A percentile compares a stretch with the other conserved stretches of the same genome.
Conservation (phyloP, 2,797 vertebrate genomes). For the Furcifer pardalis region DNA sequence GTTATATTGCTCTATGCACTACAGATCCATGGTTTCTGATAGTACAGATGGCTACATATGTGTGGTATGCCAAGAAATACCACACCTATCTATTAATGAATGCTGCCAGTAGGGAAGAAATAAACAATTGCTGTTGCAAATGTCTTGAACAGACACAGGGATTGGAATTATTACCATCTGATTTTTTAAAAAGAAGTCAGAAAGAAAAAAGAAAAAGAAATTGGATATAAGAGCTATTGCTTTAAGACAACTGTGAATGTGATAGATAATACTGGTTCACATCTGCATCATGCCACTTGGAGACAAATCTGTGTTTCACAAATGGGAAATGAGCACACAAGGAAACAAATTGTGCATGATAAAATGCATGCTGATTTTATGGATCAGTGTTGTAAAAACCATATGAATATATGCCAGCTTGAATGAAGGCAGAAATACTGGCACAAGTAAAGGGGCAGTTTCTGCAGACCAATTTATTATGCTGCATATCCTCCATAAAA, state of each 20-base stretch:
- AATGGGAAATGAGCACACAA: neutral
- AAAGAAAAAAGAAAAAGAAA: neutral
- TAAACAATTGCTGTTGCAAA: neutral
- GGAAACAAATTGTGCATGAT: neutral
- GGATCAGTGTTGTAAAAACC: neutral
- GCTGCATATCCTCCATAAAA: neutral
- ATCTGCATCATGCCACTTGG: neutral
- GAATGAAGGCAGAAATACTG: neutral
- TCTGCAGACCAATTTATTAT: neutral
- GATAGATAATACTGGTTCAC: neutral
- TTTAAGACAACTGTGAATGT: neutral
- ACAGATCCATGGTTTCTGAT: neutral
- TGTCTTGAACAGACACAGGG: neutral
- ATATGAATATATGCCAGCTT: neutral
- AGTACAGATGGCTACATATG: no score
- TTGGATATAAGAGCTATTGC: neutral
- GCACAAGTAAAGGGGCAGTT: neutral
- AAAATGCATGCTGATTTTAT: neutral
- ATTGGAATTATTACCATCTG: neutral
- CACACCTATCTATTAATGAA: neutral
- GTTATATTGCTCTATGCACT: neutral
- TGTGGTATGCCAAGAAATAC: no score
- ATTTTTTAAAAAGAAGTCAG: neutral
- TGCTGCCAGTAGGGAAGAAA: neutral
- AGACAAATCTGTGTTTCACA: neutral